phyloP scores from a whole-genome alignment of 2,888 invertebrate species.

The Drosophila heteroneura region DNA sequence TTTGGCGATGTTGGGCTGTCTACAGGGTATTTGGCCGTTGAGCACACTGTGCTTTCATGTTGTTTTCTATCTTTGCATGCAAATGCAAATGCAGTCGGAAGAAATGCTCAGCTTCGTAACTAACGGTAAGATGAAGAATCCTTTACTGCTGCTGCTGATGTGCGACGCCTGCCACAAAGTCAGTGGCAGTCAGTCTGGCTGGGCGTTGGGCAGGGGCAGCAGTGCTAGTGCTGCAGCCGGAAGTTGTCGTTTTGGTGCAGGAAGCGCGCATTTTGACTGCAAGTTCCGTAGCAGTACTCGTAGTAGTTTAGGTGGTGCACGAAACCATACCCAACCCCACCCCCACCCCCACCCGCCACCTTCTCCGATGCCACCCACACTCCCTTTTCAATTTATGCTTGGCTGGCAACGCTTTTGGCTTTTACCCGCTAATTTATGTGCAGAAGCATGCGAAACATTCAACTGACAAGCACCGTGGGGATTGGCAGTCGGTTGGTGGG shows the following conservation, averaged over 20 bases:
- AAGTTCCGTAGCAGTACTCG: slow-evolving; percentile 35
- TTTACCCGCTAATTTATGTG: slow-evolving; percentile 74
- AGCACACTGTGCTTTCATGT: slow-evolving; percentile 6
- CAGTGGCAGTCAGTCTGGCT: slow-evolving; percentile 24
- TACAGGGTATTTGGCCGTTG: slow-evolving; percentile 1
- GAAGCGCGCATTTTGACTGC: slow-evolving; percentile 63
- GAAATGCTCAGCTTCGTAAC: slow-evolving; percentile 53
- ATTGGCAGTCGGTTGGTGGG: too few species aligned
- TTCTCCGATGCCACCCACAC: not conserved
- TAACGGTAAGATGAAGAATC: slow-evolving; percentile 71
- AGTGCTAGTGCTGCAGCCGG: slow-evolving; percentile 48
- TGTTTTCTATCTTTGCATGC: slow-evolving; percentile 39
- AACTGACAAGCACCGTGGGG: slow-evolving; percentile 39
- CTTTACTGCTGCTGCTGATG: slow-evolving; percentile 16
- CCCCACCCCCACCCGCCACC: not conserved
- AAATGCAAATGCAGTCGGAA: slow-evolving; percentile 42
- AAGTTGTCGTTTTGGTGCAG: slow-evolving; percentile 77
- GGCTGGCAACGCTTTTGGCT: slow-evolving; percentile 71
- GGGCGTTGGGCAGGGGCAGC: not conserved
- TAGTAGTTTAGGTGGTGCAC: slow-evolving; percentile 19
- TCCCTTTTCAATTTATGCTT: slow-evolving; percentile 56
- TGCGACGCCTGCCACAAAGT: slow-evolving; percentile 42
- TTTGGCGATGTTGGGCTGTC: too few species aligned
- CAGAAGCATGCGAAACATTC: slow-evolving; percentile 64
- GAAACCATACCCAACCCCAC: not conserved